These are phyloP conservation scores for Gavialis gangeticus DNA, from an alignment of 2,113 vertebrate species.

Conservation along the genomic window DNA sequence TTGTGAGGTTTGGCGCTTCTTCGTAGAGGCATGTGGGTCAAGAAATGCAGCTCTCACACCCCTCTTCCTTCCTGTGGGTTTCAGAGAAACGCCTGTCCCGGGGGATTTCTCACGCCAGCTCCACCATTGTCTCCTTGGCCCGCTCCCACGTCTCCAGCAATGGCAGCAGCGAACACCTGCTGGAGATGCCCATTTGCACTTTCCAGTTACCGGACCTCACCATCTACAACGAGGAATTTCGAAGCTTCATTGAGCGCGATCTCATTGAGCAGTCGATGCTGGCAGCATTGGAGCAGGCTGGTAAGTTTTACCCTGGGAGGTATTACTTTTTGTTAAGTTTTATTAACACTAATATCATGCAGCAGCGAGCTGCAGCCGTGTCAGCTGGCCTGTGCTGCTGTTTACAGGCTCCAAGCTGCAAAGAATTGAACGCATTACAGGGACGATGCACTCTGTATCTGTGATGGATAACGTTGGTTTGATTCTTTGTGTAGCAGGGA, in stretches of 20 bases:
- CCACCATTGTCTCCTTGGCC: constrained; percentile 93
- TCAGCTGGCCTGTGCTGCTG: accelerated
- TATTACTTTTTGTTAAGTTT: too few relatives aligned
- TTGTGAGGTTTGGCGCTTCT: neutral
- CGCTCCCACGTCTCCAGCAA: constrained; percentile 93
- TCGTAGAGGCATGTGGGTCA: neutral
- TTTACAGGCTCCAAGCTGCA: accelerated
- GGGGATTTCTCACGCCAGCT: constrained; percentile 96
- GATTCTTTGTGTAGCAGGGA: neutral
- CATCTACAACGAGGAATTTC: constrained; percentile 93
- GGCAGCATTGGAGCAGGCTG: constrained; percentile 95
- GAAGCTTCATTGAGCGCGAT: constrained; percentile 94
- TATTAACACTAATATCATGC: accelerated
- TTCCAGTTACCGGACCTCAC: constrained; percentile 98
- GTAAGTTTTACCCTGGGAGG: constrained; percentile 71
- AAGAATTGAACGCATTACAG: accelerated
- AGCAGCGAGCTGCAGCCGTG: accelerated
- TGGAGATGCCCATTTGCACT: constrained; percentile 96
- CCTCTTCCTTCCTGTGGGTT: neutral
- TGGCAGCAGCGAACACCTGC: constrained; percentile 86
- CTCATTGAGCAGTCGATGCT: constrained; percentile 98
- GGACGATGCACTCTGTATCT: neutral
- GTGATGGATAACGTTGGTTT: neutral
- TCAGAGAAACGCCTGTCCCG: constrained; percentile 93
- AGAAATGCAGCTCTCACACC: neutral